Base-by-base conservation (phyloP, 2,888 invertebrate species). In the Ochlodes sylvanus region DNA sequence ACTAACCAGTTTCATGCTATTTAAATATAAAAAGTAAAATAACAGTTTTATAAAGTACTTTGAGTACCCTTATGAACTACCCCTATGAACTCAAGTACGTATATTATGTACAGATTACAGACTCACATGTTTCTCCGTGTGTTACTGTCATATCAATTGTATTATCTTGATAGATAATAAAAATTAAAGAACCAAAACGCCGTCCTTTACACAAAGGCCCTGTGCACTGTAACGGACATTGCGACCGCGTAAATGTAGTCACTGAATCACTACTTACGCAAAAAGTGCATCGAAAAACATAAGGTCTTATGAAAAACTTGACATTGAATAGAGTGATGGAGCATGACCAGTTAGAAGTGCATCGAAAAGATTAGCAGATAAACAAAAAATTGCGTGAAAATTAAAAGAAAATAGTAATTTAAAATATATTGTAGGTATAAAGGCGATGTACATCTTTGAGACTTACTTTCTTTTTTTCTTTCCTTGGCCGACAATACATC, bases 71-170 rank as follows among this genome's bases (percentile, higher is more conserved):
- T n/a, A n/a, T n/a, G n/a, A n/a, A n/a, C n/a, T n/a, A n/a, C n/a
- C n/a, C n/a, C n/a, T n/a, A n/a, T n/a, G n/a, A n/a, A n/a, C n/a
- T n/a, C n/a, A n/a, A n/a, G n/a, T n/a, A n/a, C n/a, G n/a, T n/a
- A n/a, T n/a, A n/a, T n/a, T n/a, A n/a, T 10, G 27, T 2, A 38
- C 12, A 12, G 12, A 38, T 38, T 12, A 38, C 10, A 50, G n/a
- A 71, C 79, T 79, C 74, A 84, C 83, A 71, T 38, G 71, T 41
- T 50, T 38, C 50, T 21, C 34, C 71, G 57, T 75, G 72, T 54
- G 72, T 72, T 3, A 80, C 61, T 73, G 70, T 82, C 84, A 84
- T 84, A 67, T 65, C 76, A 21, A 1, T 32, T 47, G 15, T 50
- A 17, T 12, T 38, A 38, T 38, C 12, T 38, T 9, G 12, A 2